Evolutionary conservation across 1,140 invertebrate species (phyloP), one percentile per base, ranked within the genome.

Genomic region (Drosophila repletoides): DNA sequence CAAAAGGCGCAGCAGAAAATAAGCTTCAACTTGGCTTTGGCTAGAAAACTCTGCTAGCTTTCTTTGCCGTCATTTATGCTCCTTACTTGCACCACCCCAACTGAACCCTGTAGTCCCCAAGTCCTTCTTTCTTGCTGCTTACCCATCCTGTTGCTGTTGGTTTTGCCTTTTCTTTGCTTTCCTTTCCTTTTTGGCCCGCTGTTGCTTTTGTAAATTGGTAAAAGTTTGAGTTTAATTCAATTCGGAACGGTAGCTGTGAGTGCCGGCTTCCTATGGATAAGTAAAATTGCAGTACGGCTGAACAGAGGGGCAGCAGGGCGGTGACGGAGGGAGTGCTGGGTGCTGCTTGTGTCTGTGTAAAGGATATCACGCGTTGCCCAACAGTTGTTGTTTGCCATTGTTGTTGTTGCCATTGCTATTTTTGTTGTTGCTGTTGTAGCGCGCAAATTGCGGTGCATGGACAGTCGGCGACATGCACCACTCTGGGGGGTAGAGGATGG

Each of bases 171-270:
- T 38, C 15, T 55, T 67, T 52, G 24, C 38, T 55, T 29, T 51
- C 46, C 46, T 43, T 60, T 70, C n/a, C n/a, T n/a, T n/a, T n/a
- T n/a, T n/a, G n/a, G 49, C 72, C 64, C 71, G 76, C 59, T 83
- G 79, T 83, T 83, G 79, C 79, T 84, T 84, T 86, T 86, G 80
- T 86, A 86, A 86, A 86, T 86, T 86, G 86, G 74, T 84, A 80
- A 84, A 88, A 84, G 87, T 88, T 88, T 83, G 73, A 79, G 86
- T 88, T 88, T 89, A 88, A 89, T 89, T 89, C 87, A 89, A 89
- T 88, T 88, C 87, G 86, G 87, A 89, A 89, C 77, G 81, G 74
- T 70, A 79, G 86, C 86, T 86, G 60, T 86, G 87, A 88, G 86
- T 88, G 80, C 72, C 74, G 80, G 80, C 76, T 88, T 88, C 87